Percentiles rank a stretch among this genome's conserved stretches.
These are phyloP conservation scores for Brachyhypopomus occidentalis DNA, from an alignment of 2,113 vertebrate species.

Conservation along the genomic window DNA sequence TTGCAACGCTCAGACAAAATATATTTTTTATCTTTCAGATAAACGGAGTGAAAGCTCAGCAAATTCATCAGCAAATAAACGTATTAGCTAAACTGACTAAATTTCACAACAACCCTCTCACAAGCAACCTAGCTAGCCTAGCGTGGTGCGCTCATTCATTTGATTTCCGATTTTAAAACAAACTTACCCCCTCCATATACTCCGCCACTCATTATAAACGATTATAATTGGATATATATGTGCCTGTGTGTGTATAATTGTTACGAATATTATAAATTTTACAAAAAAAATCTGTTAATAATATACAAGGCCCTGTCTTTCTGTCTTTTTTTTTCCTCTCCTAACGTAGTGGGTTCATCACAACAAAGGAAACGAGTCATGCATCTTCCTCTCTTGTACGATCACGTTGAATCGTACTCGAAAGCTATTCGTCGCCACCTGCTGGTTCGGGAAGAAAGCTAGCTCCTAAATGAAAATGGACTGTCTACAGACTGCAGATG, in stretches of 20 bases:
- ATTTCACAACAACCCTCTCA: not conserved
- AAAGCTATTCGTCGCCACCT: slow-evolving; percentile 2
- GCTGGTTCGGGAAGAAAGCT: not conserved
- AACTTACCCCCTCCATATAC: slow-evolving; percentile 82
- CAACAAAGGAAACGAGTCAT: slow-evolving; percentile 51
- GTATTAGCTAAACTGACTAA: too few species aligned
- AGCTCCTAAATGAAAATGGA: too few species aligned
- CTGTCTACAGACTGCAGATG: too few species aligned
- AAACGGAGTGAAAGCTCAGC: too few species aligned
- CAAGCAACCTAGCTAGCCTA: slow-evolving; percentile 49
- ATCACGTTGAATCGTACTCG: not conserved
- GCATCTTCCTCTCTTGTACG: slow-evolving; percentile 32
- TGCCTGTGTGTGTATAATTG: not conserved
- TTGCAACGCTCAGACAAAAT: too few species aligned
- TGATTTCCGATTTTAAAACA: slow-evolving; percentile 29
- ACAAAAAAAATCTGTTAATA: not conserved
- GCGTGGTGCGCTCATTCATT: slow-evolving; percentile 59
- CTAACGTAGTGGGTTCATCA: slow-evolving; percentile 28
- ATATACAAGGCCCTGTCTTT: not conserved
- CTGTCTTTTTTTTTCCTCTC: slow-evolving; percentile 5
- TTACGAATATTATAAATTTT: not conserved
- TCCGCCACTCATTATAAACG: slow-evolving; percentile 76
- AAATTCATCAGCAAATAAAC: not conserved
- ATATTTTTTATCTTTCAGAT: too few species aligned
- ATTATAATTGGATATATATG: not conserved